Base-by-base conservation (phyloP, 2,113 vertebrate genomes). In the Pangasianodon gigas region DNA sequence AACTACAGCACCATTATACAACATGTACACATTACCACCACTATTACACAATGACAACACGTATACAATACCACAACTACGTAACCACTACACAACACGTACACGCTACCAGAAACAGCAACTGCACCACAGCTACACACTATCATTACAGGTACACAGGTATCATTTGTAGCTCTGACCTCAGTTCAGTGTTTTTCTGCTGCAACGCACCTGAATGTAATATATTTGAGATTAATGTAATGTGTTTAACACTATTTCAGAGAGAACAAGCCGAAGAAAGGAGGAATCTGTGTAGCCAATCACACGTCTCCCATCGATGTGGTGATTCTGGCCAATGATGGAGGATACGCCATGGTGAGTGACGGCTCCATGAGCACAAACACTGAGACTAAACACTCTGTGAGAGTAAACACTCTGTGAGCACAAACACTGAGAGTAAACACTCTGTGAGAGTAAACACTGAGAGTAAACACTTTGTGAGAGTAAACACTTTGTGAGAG, bases 211-310 rank as follows among this genome's bases (percentile, higher is more conserved):
- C 58, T 58, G 56, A 21, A 19, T 44, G 41, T 24, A 24, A 48
- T 21, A 24, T 7, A 77, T 24, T 14, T 80, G 2, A 37, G 19
- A 1, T 44, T 24, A 52, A 26, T 91, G 86, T 87, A 44, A 32
- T 44, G 5, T 29, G 37, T 69, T 54, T 79, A 85, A 11, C 4
- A 13, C 21, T 84, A 19, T 67, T 89, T 48, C 96, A 99, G 98
- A 94, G 97, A 98, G 93, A 98, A 99, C 94, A 96, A 93, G 91
- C 98, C 98, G 1, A 94, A 95, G 94, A 99, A 98, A 91, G 98
- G 98, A 91, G 98, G 98, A 54, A 98, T 99, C 92, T 99, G 98
- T 93, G 98, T 99, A 13, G 98, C 98, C 93, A 99, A 99, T 94
- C 98, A 99, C 92, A 99, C 98, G 0, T 96, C 96, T 29, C 98